These are phyloP conservation scores for Artibeus jamaicensis DNA, from an alignment of 2,797 vertebrate species.

Conservation along the genomic window DNA sequence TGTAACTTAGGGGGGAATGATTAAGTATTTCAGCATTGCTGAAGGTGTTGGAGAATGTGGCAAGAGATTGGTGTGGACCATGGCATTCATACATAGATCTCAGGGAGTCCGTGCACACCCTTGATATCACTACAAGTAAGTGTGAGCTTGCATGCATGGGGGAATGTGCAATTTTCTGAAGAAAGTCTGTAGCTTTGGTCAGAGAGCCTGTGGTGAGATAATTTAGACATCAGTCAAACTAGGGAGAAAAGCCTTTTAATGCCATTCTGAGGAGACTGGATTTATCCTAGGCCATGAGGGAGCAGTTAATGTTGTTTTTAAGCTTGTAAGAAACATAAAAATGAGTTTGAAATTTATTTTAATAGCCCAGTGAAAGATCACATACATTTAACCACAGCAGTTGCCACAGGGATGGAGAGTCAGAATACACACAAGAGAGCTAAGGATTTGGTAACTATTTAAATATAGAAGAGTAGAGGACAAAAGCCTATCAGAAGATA, in stretches of 20 bases:
- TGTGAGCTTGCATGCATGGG: background rate
- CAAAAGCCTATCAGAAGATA: background rate
- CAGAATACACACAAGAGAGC: background rate
- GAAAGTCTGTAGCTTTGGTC: background rate
- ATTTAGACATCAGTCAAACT: background rate
- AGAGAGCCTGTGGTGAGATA: background rate
- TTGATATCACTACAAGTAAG: background rate
- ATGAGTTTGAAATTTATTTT: background rate
- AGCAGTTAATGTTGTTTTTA: background rate
- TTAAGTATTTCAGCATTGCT: background rate
- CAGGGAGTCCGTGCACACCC: background rate
- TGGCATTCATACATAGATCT: background rate
- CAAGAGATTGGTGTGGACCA: background rate
- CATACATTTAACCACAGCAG: background rate
- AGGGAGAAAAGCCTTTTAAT: background rate
- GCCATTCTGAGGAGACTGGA: background rate
- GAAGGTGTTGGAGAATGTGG: background rate
- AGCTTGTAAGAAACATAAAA: background rate
- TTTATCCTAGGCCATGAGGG: background rate
- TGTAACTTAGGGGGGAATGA: accelerated
- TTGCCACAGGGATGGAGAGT: background rate
- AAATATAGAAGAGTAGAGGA: background rate
- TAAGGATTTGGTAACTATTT: background rate
- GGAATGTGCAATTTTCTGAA: background rate
- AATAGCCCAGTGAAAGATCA: background rate